These are phyloP conservation scores for Stigmatopora argus DNA, from an alignment of 2,113 vertebrate genomes.

Conservation along the genomic window DNA sequence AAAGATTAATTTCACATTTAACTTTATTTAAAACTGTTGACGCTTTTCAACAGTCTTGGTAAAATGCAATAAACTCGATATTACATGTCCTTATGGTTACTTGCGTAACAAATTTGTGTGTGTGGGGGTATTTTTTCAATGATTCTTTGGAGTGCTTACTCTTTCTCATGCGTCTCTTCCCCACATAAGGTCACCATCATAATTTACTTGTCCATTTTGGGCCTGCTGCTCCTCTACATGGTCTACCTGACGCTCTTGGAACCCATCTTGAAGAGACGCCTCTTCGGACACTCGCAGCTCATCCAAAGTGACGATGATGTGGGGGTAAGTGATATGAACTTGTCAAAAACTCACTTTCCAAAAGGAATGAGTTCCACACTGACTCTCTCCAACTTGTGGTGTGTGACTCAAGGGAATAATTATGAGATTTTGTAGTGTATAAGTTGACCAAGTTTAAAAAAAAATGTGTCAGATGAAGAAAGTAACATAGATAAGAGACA, in stretches of 20 bases:
- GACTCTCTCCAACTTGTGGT: not conserved
- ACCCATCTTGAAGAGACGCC: conserved; percentile 89
- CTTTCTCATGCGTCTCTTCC: not conserved
- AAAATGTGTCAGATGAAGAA: no score
- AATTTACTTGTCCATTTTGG: conserved; percentile 93
- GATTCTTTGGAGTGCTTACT: no score
- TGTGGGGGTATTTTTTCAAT: no score
- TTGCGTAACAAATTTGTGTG: no score
- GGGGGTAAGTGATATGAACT: conserved; percentile 76
- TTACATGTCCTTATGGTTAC: no score
- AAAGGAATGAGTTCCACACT: not conserved
- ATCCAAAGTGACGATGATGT: conserved; percentile 92
- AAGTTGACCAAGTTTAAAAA: no score
- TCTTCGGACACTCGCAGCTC: conserved; percentile 93
- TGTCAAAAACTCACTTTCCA: not conserved
- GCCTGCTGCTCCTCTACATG: conserved; percentile 94
- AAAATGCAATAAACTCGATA: no score
- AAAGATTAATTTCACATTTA: no score
- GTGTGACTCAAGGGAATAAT: not conserved
- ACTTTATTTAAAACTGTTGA: no score
- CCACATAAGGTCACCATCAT: conserved; percentile 86
- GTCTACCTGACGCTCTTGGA: conserved; percentile 94
- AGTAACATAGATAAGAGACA: no score
- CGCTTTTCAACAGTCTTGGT: no score
- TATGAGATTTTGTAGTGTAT: not conserved